Percentiles rank a stretch among this genome's conserved stretches.
These are phyloP conservation scores for Haliclystus octoradiatus DNA, from an alignment of 30 jellyfish, hydroid and myxozoan genomes.

Conservation along the genomic window DNA sequence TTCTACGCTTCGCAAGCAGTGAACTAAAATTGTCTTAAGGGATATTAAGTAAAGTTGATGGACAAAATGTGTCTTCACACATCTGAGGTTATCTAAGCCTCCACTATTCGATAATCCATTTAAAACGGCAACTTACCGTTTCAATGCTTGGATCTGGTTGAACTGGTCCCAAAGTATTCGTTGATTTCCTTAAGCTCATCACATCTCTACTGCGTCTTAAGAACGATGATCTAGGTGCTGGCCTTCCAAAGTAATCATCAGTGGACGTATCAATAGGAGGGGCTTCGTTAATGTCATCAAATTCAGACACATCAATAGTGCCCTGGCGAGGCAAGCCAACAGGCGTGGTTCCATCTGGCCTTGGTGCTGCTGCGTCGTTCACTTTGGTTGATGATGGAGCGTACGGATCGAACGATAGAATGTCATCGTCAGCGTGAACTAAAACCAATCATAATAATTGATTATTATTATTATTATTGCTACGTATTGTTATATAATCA, in stretches of 20 bases:
- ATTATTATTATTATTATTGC: not conserved
- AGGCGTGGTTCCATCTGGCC: not conserved
- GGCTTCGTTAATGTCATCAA: not conserved
- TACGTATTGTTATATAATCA: not conserved
- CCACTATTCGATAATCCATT: too few relatives aligned
- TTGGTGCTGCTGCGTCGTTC: slow-evolving; percentile 1
- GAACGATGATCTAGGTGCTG: not conserved
- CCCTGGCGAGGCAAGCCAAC: not conserved
- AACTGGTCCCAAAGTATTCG: not conserved
- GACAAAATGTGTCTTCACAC: too few relatives aligned
- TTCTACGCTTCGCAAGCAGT: too few relatives aligned
- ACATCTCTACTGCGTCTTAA: not conserved
- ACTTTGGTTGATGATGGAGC: slow-evolving; percentile 25
- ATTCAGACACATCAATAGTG: not conserved
- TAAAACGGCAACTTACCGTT: not conserved
- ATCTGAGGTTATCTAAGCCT: too few relatives aligned
- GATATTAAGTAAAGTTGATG: too few relatives aligned
- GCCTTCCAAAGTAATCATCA: not conserved
- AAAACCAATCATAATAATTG: not conserved
- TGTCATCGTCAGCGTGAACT: slow-evolving; percentile 90
- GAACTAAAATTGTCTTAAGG: too few relatives aligned
- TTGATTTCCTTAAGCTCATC: not conserved
- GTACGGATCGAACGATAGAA: slow-evolving; percentile 78
- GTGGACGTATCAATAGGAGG: not conserved
- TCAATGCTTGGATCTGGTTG: not conserved